These are phyloP conservation scores for Acrobasis repandana DNA, from an alignment of 2,888 invertebrate genomes.

Conservation along the genomic window DNA sequence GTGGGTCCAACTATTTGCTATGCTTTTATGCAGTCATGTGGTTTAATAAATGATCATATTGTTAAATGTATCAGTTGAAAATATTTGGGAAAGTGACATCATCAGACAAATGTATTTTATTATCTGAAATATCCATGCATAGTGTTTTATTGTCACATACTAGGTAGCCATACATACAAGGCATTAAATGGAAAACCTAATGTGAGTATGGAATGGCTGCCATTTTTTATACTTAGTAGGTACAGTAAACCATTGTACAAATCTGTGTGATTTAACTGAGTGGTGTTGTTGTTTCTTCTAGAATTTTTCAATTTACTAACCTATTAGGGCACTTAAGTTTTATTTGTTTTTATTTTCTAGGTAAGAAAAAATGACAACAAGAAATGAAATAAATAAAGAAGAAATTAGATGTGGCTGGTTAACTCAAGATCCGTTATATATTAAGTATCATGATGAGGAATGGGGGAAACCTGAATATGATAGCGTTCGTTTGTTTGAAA, in stretches of 20 bases:
- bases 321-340: too few relatives aligned
- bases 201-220: too few relatives aligned
- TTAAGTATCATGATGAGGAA: conserved; percentile 69
- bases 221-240: too few relatives aligned
- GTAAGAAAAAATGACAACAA: neutral
- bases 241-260: too few relatives aligned
- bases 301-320: too few relatives aligned
- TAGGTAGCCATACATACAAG: too few relatives aligned
- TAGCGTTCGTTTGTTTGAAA: conserved; percentile 60
- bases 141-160: too few relatives aligned
- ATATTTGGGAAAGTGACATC: neutral
- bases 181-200: too few relatives aligned
- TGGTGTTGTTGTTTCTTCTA: too few relatives aligned
- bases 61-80: conserved; percentile 42
- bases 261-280: too few relatives aligned
- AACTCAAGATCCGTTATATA: conserved; percentile 60
- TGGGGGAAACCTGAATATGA: conserved; percentile 66
- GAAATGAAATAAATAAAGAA: neutral
- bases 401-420: conserved; percentile 60
- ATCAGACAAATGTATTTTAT: too few relatives aligned
- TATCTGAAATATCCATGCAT: too few relatives aligned
- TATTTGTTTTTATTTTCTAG: neutral
- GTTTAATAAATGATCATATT: conserved; percentile 67
- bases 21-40: conserved; percentile 74
- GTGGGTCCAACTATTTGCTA: conserved; percentile 68